Evolutionary conservation across 2,888 invertebrate species (phyloP).

Genomic region (Synergus japonicus): DNA sequence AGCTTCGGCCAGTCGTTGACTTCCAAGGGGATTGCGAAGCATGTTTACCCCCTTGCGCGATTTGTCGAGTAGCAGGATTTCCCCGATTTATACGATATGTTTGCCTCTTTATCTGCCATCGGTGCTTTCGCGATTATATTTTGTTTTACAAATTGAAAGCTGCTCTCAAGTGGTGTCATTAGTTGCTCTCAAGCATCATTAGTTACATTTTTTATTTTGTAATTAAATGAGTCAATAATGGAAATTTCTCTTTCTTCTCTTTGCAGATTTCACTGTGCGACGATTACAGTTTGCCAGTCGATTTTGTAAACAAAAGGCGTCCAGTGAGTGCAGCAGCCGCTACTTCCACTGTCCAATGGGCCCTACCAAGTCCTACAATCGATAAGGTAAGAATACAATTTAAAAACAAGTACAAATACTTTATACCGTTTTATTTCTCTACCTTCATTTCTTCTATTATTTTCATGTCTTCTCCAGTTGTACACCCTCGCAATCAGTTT

Average conservation of each 20-base stretch:
- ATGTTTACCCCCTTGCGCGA: constrained; percentile 60
- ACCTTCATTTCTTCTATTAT: neutral
- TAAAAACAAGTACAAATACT: neutral
- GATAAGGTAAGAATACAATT: constrained; percentile 77
- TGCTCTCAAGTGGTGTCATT: too few relatives aligned
- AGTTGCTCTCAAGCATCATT: too few relatives aligned
- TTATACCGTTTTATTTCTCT: neutral
- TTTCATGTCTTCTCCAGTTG: neutral
- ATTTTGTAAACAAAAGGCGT: constrained; percentile 86
- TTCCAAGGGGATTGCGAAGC: constrained; percentile 43
- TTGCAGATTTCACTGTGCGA: constrained; percentile 91
- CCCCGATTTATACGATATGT: constrained; percentile 54
- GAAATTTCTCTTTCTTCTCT: constrained; percentile 42
- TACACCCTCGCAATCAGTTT: constrained; percentile 1
- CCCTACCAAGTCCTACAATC: constrained; percentile 79
- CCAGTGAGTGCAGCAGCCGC: constrained; percentile 82
- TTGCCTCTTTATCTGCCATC: constrained; percentile 35
- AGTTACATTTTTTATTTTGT: neutral
- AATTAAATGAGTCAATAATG: constrained; percentile 6
- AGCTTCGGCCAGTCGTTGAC: constrained; percentile 61
- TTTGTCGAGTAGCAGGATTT: constrained; percentile 62
- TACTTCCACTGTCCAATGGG: constrained; percentile 81
- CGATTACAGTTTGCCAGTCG: constrained; percentile 91
- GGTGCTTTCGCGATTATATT: constrained; percentile 2
- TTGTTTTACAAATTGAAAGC: neutral